Percentiles rank a stretch among this genome's conserved stretches.
phyloP scores from a whole-genome alignment of 2,888 invertebrate species.

The Eupeodes luniger region DNA sequence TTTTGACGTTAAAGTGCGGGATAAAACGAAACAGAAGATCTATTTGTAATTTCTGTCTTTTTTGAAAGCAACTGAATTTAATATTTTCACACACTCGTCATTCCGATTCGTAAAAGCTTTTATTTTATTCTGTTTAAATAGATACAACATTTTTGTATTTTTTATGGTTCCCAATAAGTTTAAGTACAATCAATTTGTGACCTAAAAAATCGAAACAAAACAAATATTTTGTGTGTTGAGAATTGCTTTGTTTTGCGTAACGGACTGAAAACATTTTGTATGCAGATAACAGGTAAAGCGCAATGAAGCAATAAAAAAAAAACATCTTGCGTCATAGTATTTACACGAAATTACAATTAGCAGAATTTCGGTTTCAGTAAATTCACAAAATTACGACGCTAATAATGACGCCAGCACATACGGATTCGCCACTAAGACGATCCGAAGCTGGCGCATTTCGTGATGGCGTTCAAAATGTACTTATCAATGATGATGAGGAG shows the following conservation, averaged over 20 bases:
- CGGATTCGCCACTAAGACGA: slow-evolving; percentile 81
- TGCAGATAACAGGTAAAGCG: slow-evolving; percentile 3
- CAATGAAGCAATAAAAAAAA: not conserved
- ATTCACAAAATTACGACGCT: slow-evolving; percentile 66
- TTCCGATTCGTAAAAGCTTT: slow-evolving; percentile 53
- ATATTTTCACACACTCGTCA: slow-evolving; percentile 43
- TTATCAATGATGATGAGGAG: slow-evolving; percentile 86
- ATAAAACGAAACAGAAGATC: slow-evolving; percentile 48
- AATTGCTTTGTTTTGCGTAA: slow-evolving; percentile 41
- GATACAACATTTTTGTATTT: slow-evolving; percentile 39
- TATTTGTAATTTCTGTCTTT: slow-evolving; percentile 25
- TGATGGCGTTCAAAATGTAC: slow-evolving; percentile 77
- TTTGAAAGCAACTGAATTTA: slow-evolving; percentile 69
- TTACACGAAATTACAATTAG: not conserved
- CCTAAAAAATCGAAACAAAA: not conserved
- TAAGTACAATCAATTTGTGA: not conserved
- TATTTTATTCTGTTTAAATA: slow-evolving; percentile 51
- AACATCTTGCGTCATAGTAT: not conserved
- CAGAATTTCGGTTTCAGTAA: slow-evolving; percentile 3
- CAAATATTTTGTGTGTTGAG: not conserved
- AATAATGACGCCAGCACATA: slow-evolving; percentile 82
- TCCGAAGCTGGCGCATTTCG: slow-evolving; percentile 81
- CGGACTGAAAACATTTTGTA: slow-evolving; percentile 18
- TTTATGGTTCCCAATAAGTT: slow-evolving; percentile 3
- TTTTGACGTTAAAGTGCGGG: slow-evolving; percentile 52